Evolutionary conservation across 2,888 invertebrate species (phyloP).

Genomic region (Morpho helenor): DNA sequence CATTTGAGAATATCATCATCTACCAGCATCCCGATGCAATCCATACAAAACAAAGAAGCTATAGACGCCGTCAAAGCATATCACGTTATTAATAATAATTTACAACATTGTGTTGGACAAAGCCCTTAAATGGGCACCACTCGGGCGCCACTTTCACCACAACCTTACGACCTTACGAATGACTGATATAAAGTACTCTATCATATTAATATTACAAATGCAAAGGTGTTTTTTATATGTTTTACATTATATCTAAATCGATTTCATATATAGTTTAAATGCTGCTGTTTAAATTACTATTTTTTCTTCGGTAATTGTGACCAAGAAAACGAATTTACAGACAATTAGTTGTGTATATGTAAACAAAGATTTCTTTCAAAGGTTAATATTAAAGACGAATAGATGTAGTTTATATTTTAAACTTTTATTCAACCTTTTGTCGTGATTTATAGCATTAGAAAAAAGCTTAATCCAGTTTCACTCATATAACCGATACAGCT

Average conservation of each 20-base stretch:
- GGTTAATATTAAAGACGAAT: not conserved
- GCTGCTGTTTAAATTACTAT: no score
- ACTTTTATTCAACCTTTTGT: no score
- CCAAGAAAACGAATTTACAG: no score
- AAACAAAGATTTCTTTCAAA: constrained; percentile 13
- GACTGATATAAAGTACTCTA: constrained; percentile 22
- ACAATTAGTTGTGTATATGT: not conserved
- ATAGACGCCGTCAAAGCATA: constrained; percentile 11
- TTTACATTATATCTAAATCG: no score
- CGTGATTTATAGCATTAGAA: no score
- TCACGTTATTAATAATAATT: constrained; percentile 25
- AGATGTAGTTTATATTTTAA: no score
- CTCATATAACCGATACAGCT: no score
- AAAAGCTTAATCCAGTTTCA: no score
- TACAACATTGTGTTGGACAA: constrained; percentile 21
- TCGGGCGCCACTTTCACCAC: constrained; percentile 24
- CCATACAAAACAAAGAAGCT: constrained; percentile 16
- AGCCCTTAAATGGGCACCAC: constrained; percentile 16
- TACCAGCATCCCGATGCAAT: constrained; percentile 2
- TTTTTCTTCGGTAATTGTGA: no score
- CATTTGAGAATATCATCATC: no score
- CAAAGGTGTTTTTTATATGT: no score
- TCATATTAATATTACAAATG: constrained; percentile 6
- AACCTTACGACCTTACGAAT: constrained; percentile 23
- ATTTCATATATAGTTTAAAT: no score